Percentiles rank a stretch among this genome's conserved stretches.
Conservation (phyloP, 2,888 invertebrate genomes). For the Drosophila colorata region DNA sequence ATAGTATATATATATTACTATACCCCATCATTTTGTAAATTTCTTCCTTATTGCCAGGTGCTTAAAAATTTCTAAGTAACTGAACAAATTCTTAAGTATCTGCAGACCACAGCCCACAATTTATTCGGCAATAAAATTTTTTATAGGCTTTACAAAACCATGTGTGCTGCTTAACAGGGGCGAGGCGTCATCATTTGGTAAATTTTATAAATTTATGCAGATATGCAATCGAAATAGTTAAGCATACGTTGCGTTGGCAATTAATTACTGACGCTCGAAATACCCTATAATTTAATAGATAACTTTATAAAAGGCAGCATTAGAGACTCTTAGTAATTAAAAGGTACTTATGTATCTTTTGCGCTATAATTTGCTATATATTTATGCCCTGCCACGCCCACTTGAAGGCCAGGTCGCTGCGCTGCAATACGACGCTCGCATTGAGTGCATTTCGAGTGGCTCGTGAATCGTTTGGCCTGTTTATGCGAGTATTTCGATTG, state of each 20-base stretch:
- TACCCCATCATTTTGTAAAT: background rate
- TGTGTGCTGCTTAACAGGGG: no score
- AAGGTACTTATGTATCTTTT: background rate
- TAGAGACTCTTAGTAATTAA: background rate
- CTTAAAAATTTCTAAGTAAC: no score
- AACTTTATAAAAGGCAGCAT: background rate
- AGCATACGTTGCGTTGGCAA: background rate
- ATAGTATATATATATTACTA: no score
- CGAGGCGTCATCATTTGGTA: no score
- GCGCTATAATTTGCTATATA: no score
- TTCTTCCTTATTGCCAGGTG: background rate
- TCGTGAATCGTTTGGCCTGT: conserved; percentile 35
- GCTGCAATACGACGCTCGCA: background rate
- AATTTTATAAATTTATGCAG: background rate
- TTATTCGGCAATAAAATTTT: background rate
- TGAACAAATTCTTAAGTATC: no score
- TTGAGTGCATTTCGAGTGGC: conserved; percentile 41
- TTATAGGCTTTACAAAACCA: background rate
- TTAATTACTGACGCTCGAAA: background rate
- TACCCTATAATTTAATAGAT: conserved; percentile 4
- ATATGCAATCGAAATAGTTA: background rate
- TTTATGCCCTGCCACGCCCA: conserved; percentile 14
- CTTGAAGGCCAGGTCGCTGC: background rate
- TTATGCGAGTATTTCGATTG: conserved; percentile 40
- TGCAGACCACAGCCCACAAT: background rate